Evolutionary conservation across 1,140 invertebrate genomes (phyloP).

Genomic region (Eupeodes corollae): DNA sequence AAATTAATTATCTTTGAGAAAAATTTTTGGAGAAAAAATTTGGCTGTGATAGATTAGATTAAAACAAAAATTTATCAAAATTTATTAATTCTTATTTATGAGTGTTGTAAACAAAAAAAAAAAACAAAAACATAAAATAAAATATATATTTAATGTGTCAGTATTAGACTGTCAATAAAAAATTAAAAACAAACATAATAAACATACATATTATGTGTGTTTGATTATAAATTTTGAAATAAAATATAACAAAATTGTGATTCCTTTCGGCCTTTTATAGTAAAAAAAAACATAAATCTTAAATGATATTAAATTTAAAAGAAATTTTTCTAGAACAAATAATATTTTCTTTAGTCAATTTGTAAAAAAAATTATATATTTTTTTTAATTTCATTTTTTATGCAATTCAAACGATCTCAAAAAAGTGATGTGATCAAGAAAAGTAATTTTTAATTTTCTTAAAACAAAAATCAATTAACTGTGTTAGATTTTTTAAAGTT

Average conservation of each 20-base stretch:
- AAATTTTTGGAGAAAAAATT: slow-evolving; percentile 34
- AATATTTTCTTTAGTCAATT: no score
- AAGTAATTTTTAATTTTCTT: no score
- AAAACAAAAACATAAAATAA: slow-evolving; percentile 10
- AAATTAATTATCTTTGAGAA: slow-evolving; percentile 10
- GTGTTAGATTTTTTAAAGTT: no score
- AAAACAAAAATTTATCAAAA: slow-evolving; percentile 12
- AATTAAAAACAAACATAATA: slow-evolving; percentile 6
- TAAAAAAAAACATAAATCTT: slow-evolving; percentile 20
- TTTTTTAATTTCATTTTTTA: no score
- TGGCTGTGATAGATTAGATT: slow-evolving; percentile 37
- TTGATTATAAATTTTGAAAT: slow-evolving; percentile 34
- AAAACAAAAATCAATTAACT: no score
- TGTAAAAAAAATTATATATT: no score
- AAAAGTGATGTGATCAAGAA: no score
- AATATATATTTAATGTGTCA: slow-evolving; percentile 6
- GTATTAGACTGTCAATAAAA: slow-evolving; percentile 14
- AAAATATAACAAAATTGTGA: slow-evolving; percentile 34
- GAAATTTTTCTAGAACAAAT: no score
- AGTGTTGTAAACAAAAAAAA: slow-evolving; percentile 14
- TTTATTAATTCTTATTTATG: slow-evolving; percentile 9
- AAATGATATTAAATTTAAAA: no score
- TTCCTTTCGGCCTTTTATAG: slow-evolving; percentile 36
- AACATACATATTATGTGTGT: neutral
- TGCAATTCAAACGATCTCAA: no score